Evolutionary conservation across 2,888 invertebrate species (phyloP).

Genomic region (Zhuqinia jingwanae): DNA sequence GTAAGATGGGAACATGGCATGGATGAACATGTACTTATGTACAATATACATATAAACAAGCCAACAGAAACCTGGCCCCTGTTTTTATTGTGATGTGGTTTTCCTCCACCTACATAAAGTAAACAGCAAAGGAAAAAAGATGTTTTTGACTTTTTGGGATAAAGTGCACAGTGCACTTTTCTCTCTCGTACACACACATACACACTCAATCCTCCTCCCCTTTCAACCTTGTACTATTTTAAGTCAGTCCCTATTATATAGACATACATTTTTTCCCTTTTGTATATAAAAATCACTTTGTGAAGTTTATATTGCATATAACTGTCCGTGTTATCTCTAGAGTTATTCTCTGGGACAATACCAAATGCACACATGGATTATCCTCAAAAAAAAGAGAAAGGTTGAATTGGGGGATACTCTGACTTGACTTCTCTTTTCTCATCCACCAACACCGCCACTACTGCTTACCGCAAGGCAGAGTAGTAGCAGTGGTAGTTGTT

Average conservation of each 20-base stretch:
- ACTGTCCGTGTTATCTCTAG: no score
- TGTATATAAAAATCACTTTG: no score
- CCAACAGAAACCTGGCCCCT: not conserved
- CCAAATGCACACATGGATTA: slow-evolving; percentile 43
- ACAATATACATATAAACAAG: not conserved
- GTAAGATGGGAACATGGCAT: not conserved
- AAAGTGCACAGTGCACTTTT: slow-evolving; percentile 5
- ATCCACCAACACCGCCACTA: no score
- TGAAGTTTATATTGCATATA: no score
- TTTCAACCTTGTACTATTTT: not conserved
- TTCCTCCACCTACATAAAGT: not conserved
- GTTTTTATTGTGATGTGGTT: slow-evolving; percentile 9
- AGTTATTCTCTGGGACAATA: slow-evolving; percentile 42
- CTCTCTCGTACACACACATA: slow-evolving; percentile 18
- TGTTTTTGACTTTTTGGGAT: slow-evolving; percentile 16
- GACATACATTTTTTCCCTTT: no score
- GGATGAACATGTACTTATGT: no score
- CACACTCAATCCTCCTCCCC: slow-evolving; percentile 20
- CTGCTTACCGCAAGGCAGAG: no score
- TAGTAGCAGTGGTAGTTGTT: no score
- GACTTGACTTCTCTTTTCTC: not conserved
- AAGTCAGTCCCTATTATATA: not conserved
- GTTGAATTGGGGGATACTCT: slow-evolving; percentile 18
- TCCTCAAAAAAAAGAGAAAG: slow-evolving; percentile 19
- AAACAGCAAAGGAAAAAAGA: slow-evolving; percentile 22